Evolutionary conservation across 37 sponge, comb jelly and placozoan species (phyloP).

Genomic region (Tethya wilhelma): DNA sequence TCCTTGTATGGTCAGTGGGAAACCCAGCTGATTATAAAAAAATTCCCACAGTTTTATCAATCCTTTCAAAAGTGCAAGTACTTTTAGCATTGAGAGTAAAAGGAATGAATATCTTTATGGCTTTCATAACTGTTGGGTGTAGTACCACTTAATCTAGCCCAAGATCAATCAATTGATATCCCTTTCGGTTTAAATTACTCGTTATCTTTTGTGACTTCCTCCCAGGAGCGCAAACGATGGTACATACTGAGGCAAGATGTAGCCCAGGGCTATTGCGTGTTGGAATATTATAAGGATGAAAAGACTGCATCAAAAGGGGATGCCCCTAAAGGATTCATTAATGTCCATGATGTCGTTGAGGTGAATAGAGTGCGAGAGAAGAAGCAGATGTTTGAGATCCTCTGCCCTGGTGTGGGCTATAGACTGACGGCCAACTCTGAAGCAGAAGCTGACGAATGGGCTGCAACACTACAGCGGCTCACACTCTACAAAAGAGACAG

Average conservation of each 20-base stretch:
- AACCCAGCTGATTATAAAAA: no score
- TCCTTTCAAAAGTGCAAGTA: no score
- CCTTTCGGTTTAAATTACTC: neutral
- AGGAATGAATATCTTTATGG: no score
- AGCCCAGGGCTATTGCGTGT: constrained; percentile 5
- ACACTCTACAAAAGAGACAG: constrained; percentile 66
- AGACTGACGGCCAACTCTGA: constrained; percentile 75
- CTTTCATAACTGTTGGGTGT: no score
- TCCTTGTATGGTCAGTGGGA: no score
- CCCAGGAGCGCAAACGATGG: constrained; percentile 80
- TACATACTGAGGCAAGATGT: constrained; percentile 63
- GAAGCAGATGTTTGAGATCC: constrained; percentile 80
- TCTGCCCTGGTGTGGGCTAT: constrained; percentile 81
- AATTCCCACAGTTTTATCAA: no score
- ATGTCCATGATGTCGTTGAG: constrained; percentile 65
- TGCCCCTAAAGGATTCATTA: constrained; percentile 66
- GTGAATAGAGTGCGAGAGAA: constrained; percentile 61
- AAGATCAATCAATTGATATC: neutral
- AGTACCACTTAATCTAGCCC: neutral
- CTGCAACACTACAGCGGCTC: constrained; percentile 20
- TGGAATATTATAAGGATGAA: constrained; percentile 85
- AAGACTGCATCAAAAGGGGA: constrained; percentile 75
- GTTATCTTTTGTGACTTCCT: neutral
- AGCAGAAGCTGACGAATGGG: constrained; percentile 82
- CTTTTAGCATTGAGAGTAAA: no score